Evolutionary conservation across 2,888 invertebrate species (phyloP).

Genomic region (Sinhomidia bicolor): DNA sequence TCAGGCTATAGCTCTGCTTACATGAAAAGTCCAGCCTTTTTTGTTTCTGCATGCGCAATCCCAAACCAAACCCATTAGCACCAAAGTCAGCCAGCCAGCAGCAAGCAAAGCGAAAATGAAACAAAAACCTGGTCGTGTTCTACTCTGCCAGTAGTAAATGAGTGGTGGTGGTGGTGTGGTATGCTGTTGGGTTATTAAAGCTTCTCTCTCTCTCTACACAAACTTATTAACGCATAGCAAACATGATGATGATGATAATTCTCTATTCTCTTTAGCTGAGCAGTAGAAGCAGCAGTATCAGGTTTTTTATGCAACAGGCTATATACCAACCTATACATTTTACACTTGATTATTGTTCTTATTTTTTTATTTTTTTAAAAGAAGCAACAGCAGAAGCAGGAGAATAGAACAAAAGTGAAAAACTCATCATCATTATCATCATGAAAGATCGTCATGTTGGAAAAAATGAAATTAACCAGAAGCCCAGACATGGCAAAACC

Average conservation of each 20-base stretch:
- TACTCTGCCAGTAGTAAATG: too few species aligned
- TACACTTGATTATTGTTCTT: constrained; percentile 32
- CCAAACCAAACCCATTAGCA: constrained; percentile 73
- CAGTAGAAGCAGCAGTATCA: not conserved
- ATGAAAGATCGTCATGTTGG: constrained; percentile 67
- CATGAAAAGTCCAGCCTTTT: constrained; percentile 68
- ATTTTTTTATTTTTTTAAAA: not conserved
- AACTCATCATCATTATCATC: constrained; percentile 67
- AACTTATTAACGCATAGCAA: not conserved
- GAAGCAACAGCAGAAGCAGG: not conserved
- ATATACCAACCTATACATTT: constrained; percentile 17
- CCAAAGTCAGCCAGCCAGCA: constrained; percentile 67
- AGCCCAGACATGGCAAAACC: constrained; percentile 32
- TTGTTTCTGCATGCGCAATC: constrained; percentile 73
- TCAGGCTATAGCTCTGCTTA: not conserved
- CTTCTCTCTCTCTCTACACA: constrained; percentile 13
- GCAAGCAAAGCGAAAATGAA: constrained; percentile 50
- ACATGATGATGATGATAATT: not conserved
- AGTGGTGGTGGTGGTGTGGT: not conserved
- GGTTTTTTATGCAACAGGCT: not conserved
- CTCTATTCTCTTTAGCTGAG: too few species aligned
- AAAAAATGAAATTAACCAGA: constrained; percentile 65
- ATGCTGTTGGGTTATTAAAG: not conserved
- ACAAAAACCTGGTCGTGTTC: constrained; percentile 41
- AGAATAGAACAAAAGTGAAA: constrained; percentile 38